Evolutionary conservation across 2,113 vertebrate genomes (phyloP), one percentile per base, ranked within the genome.

Genomic region (Engraulis encrasicolus): DNA sequence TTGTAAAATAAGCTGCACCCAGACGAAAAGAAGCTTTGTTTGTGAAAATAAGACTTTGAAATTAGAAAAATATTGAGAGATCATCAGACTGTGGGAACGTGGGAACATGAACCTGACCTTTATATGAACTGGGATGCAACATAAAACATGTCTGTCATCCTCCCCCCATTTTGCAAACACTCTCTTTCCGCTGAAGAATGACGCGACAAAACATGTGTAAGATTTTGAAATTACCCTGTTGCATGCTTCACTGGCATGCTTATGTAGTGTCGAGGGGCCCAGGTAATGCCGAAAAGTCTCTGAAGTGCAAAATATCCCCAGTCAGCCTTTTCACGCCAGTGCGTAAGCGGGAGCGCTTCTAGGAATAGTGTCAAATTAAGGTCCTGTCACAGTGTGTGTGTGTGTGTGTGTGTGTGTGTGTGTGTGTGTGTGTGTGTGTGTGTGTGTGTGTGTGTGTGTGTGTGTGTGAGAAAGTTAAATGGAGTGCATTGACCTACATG

Each of bases 371-470:
- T 52, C 3, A 52, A 14, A 19, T 52, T 79, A 9, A 45, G n/a
- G 38, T 12, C 45, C 38, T 40, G 78, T 40, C 2, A 45, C 34
- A 78, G 6, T 17, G 34, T 38, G 2, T 36, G 84, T 14, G 20
- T 54, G 78, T 34, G 81, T 61, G 36, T 27, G 81, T 81, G 6
- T 50, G 78, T 45, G 34, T 79, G 77, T 27, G 3, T 78, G 18
- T 45, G 36, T 84, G 79, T 50, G 50, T 85, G 48, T 31, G 34
- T 52, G 23, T 45, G 2, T 58, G 27, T n/a, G 20, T 31, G 37
- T 66, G 19, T 82, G 54, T 82, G 54, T 71, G 58, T 74, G 37
- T 71, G n/a, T 74, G 58, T 81, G 79, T 31, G 49, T 50, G 49
- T 50, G 49, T 50, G 6, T 50, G 49, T 50, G 49, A 14, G 17